Evolutionary conservation across 1,140 invertebrate species (phyloP).

Genomic region (Pectinophora gossypiella): DNA sequence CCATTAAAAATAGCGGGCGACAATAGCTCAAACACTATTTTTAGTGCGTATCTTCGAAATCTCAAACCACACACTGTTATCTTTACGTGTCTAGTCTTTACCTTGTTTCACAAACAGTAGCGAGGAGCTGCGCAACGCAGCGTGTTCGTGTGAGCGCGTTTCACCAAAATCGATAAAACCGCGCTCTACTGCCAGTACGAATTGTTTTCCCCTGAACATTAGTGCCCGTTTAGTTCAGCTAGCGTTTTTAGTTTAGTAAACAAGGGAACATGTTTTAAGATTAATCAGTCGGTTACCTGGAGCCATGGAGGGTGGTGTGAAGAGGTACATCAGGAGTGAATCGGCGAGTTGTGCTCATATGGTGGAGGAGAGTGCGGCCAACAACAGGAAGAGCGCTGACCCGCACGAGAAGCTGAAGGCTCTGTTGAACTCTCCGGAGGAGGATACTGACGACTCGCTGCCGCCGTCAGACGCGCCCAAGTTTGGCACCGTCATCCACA

Average conservation of each 20-base stretch:
- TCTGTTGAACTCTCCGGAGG: slow-evolving; percentile 60
- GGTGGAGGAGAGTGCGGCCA: slow-evolving; percentile 55
- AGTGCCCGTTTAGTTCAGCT: slow-evolving; percentile 37
- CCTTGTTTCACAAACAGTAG: slow-evolving; percentile 9
- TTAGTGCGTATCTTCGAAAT: slow-evolving; percentile 51
- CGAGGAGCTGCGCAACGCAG: not conserved
- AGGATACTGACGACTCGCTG: slow-evolving; percentile 59
- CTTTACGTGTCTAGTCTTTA: slow-evolving; percentile 18
- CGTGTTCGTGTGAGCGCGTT: not conserved
- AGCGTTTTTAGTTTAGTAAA: slow-evolving; percentile 65
- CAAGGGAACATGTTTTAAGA: slow-evolving; percentile 62
- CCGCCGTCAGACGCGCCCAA: slow-evolving; percentile 80
- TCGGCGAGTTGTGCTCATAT: slow-evolving; percentile 67
- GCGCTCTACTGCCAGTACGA: slow-evolving; percentile 36
- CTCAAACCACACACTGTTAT: slow-evolving; percentile 33
- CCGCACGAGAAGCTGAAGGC: slow-evolving; percentile 66
- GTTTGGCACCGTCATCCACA: slow-evolving; percentile 90
- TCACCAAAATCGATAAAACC: slow-evolving; percentile 50
- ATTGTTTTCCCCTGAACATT: slow-evolving; percentile 38
- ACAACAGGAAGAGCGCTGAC: slow-evolving; percentile 55
- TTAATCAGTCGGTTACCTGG: slow-evolving; percentile 11
- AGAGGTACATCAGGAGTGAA: slow-evolving; percentile 62
- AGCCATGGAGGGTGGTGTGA: slow-evolving; percentile 46
- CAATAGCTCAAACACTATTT: slow-evolving; percentile 73
- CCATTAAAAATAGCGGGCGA: slow-evolving; percentile 67